Percentiles rank a stretch among this genome's conserved stretches.
These are phyloP conservation scores for Eleginops maclovinus DNA, from an alignment of 2,113 vertebrate species.

Conservation along the genomic window DNA sequence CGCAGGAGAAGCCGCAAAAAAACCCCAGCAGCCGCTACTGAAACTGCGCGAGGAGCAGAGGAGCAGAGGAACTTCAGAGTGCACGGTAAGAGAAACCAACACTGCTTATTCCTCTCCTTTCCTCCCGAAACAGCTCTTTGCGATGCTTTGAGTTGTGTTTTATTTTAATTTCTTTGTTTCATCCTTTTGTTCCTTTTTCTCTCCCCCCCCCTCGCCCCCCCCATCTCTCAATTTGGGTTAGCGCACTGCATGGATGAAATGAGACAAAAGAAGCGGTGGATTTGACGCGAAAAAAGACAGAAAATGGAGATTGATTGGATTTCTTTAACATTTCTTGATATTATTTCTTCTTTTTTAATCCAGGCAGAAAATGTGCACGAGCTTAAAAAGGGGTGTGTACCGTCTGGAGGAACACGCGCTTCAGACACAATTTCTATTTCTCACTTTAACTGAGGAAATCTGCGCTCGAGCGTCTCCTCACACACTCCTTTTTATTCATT, in stretches of 20 bases:
- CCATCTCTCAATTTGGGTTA: constrained; percentile 38
- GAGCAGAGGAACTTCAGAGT: constrained; percentile 64
- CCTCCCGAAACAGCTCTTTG: neutral
- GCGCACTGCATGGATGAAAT: constrained; percentile 10
- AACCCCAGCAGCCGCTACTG: constrained; percentile 49
- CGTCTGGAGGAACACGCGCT: constrained; percentile 61
- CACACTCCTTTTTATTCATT: neutral
- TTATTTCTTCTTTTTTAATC: neutral
- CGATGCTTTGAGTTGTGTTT: neutral
- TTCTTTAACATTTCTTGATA: neutral
- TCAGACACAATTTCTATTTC: constrained; percentile 8
- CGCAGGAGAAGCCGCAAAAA: constrained; percentile 75
- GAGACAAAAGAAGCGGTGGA: constrained; percentile 19
- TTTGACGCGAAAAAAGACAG: neutral
- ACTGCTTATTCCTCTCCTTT: neutral
- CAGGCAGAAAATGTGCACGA: constrained; percentile 52
- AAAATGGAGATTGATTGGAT: too few species aligned
- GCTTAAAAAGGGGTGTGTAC: constrained; percentile 78
- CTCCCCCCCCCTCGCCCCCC: constrained; percentile 30
- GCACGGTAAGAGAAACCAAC: constrained; percentile 76
- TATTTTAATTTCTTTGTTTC: neutral
- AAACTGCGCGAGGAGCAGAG: constrained; percentile 66
- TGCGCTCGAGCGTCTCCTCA: neutral
- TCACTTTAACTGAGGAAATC: constrained; percentile 25
- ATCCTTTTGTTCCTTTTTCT: constrained; percentile 35